Conservation (phyloP, 2,888 invertebrate species). For the Callyntrura sp. region DNA sequence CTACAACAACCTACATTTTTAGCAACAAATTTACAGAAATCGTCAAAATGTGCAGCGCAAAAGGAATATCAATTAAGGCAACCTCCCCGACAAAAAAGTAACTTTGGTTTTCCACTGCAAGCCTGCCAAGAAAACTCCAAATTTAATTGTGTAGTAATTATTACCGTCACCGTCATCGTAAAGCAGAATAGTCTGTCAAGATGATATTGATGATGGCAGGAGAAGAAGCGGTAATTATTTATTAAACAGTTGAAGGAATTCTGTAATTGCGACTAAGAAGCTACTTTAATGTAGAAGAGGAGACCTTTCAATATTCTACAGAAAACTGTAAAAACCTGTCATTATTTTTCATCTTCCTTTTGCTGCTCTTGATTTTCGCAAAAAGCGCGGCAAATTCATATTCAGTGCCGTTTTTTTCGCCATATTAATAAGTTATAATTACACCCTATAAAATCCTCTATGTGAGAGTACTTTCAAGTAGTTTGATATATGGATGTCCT, state of each 20-base stretch:
- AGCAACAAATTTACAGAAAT: neutral
- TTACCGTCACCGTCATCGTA: constrained; percentile 7
- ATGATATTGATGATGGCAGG: no score
- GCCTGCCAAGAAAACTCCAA: constrained; percentile 26
- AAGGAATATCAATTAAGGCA: constrained; percentile 9
- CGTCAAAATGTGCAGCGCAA: neutral
- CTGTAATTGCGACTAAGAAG: neutral
- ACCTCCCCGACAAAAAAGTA: neutral
- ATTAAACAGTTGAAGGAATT: constrained; percentile 43
- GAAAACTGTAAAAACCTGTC: neutral
- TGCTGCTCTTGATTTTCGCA: neutral
- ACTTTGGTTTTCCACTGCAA: no score
- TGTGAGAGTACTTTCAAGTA: neutral
- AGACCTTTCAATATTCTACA: neutral
- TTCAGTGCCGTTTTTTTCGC: neutral
- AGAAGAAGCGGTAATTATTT: constrained; percentile 19
- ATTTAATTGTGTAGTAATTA: constrained; percentile 13
- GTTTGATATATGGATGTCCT: constrained; percentile 6
- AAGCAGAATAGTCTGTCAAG: constrained; percentile 4
- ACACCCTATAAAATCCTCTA: constrained; percentile 7
- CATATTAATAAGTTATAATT: neutral
- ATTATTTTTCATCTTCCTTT: constrained; percentile 7
- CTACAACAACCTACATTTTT: neutral
- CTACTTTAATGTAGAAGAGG: no score
- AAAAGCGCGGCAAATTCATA: neutral